Evolutionary conservation across 2,797 vertebrate genomes (phyloP).

Genomic region (Gila robusta): DNA sequence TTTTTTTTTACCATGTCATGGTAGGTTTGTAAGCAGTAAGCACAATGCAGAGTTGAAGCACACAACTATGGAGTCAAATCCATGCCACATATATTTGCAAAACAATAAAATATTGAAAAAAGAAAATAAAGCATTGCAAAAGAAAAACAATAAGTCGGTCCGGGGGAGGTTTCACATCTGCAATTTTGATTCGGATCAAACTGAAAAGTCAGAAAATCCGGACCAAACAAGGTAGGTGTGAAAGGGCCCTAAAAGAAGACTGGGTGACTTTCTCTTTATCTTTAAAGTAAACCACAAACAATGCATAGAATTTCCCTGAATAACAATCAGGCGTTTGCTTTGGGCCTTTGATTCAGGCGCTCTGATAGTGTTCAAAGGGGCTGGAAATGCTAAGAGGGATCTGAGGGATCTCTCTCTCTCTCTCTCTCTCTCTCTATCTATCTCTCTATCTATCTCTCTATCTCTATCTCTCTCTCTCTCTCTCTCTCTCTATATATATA

Average conservation of each 20-base stretch:
- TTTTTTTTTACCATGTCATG: no score
- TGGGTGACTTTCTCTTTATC: neutral
- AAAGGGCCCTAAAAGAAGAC: constrained; percentile 3
- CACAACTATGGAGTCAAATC: neutral
- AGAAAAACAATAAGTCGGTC: no score
- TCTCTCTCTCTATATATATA: no score
- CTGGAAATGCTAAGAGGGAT: constrained; percentile 31
- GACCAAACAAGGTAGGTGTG: no score
- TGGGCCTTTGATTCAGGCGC: constrained; percentile 21
- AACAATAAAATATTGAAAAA: no score
- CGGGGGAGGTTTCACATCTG: no score
- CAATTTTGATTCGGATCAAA: no score
- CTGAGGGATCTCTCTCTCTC: neutral
- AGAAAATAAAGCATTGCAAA: no score
- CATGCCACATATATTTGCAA: neutral
- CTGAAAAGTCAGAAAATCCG: no score
- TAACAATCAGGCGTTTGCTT: neutral
- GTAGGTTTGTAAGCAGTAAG: neutral
- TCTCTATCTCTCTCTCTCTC: neutral
- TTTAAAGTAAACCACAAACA: constrained; percentile 4
- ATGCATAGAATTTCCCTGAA: neutral
- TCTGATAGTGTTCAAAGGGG: constrained; percentile 39
- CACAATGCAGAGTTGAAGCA: neutral
- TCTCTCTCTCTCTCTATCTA: neutral
- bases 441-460: neutral